phyloP scores from a whole-genome alignment of 2,888 invertebrate genomes.

The Philereme vetulata region DNA sequence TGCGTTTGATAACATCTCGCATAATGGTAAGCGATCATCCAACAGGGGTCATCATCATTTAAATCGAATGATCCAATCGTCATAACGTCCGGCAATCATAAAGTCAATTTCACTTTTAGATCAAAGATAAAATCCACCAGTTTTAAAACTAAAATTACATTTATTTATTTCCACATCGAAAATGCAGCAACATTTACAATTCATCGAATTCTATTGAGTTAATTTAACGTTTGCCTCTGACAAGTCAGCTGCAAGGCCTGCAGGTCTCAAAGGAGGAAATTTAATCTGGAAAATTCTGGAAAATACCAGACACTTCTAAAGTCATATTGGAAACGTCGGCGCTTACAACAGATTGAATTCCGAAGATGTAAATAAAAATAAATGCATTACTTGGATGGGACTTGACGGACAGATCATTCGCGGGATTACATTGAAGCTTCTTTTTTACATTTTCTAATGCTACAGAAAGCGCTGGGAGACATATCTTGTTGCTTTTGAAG shows the following conservation, averaged over 20 bases:
- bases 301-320: background rate
- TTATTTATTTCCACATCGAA: background rate
- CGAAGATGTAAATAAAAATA: constrained; percentile 6
- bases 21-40: no score
- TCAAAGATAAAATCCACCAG: background rate
- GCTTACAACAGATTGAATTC: constrained; percentile 13
- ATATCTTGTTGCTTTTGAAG: no score
- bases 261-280: constrained; percentile 25
- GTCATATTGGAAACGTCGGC: constrained; percentile 1
- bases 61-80: background rate
- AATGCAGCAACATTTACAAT: constrained; percentile 3
- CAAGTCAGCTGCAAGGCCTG: constrained; percentile 11
- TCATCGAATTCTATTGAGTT: constrained; percentile 5
- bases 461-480: background rate
- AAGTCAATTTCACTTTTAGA: background rate
- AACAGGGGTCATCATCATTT: background rate
- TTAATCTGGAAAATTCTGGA: constrained; percentile 23
- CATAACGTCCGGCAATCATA: constrained; percentile 7
- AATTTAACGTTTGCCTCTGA: constrained; percentile 8
- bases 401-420: constrained; percentile 7
- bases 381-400: constrained; percentile 8
- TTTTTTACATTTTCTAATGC: no score
- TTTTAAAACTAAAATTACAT: constrained; percentile 1
- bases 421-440: constrained; percentile 1
- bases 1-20: no score